Evolutionary conservation across 1,140 invertebrate genomes (phyloP).

Genomic region (Globodera rostochiensis): DNA sequence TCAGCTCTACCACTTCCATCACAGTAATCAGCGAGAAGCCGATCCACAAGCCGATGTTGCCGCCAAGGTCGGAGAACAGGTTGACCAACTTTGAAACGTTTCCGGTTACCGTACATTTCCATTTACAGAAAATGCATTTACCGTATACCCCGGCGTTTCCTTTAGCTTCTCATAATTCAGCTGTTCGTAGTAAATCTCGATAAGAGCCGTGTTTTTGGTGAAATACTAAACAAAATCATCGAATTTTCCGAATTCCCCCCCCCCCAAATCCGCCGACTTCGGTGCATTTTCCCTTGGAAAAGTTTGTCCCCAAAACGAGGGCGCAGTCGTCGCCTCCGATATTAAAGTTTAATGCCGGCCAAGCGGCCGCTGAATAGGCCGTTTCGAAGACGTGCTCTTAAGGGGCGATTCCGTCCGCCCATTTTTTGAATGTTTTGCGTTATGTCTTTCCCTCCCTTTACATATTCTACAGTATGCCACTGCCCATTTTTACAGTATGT

Average conservation of each 20-base stretch:
- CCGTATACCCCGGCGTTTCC: conserved; percentile 65
- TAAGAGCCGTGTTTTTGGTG: conserved; percentile 61
- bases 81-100: conserved; percentile 54
- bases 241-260: neutral
- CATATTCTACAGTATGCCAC: neutral
- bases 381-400: conserved; percentile 65
- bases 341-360: conserved; percentile 64
- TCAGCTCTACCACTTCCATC: conserved; percentile 56
- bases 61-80: conserved; percentile 65
- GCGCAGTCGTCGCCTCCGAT: conserved; percentile 60
- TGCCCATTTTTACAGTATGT: no score
- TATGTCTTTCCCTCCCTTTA: neutral
- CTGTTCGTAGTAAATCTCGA: conserved; percentile 65
- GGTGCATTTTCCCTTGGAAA: conserved; percentile 45
- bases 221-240: conserved; percentile 36
- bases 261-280: conserved; percentile 10
- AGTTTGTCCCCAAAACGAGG: conserved; percentile 43
- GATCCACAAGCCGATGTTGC: conserved; percentile 65
- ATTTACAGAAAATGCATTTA: conserved; percentile 29
- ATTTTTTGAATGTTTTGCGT: neutral
- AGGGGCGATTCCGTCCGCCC: neutral
- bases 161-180: conserved; percentile 63
- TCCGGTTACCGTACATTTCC: neutral
- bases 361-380: conserved; percentile 65
- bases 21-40: conserved; percentile 65